phyloP scores from a whole-genome alignment of 1,140 invertebrate species.

The Formica selysi region DNA sequence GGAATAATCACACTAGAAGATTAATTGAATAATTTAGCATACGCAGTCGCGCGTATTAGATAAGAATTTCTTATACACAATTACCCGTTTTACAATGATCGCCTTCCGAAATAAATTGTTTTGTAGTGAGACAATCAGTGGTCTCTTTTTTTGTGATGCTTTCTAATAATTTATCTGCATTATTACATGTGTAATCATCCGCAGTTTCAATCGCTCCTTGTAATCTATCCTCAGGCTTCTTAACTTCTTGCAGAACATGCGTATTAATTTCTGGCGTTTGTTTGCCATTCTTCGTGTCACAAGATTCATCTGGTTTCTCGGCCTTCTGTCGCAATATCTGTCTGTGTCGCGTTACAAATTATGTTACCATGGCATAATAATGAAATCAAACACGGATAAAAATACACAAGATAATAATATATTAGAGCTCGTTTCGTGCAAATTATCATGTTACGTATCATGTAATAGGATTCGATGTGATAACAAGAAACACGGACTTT shows the following conservation, averaged over 20 bases:
- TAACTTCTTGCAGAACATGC: neutral
- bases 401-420: conserved; percentile 3
- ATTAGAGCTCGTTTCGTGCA: neutral
- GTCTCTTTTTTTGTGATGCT: neutral
- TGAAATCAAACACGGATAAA: neutral
- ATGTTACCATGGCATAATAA: neutral
- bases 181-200: neutral
- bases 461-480: neutral
- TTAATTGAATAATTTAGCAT: neutral
- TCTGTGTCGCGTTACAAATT: conserved; percentile 47
- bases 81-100: conserved; percentile 62
- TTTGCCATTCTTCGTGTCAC: conserved; percentile 38
- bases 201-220: neutral
- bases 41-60: neutral
- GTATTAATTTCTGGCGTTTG: neutral
- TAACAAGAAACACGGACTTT: neutral
- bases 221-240: neutral
- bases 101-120: conserved; percentile 29
- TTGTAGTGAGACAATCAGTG: neutral
- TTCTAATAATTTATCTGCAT: conserved; percentile 4
- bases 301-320: conserved; percentile 63
- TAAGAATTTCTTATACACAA: neutral
- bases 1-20: neutral
- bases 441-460: neutral
- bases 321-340: conserved; percentile 58